These are phyloP conservation scores for Emydoidea blandingii DNA, from an alignment of 2,797 vertebrate genomes.

Conservation along the genomic window DNA sequence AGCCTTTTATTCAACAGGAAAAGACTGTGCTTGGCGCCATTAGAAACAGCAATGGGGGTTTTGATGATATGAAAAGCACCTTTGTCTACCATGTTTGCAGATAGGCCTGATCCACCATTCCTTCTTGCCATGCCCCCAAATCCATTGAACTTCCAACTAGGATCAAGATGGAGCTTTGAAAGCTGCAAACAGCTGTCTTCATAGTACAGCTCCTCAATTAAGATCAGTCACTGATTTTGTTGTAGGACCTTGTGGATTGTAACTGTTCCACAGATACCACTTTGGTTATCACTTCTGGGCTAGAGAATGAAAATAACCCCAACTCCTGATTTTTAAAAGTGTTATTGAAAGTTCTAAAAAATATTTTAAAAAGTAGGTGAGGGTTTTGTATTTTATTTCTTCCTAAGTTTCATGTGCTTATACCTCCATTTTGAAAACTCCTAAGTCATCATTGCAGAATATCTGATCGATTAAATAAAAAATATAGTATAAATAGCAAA, in stretches of 20 bases:
- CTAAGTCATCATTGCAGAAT: conserved; percentile 47
- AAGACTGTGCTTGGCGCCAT: not conserved
- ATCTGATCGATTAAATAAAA: conserved; percentile 44
- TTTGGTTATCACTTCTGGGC: conserved; percentile 13
- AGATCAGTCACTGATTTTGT: not conserved
- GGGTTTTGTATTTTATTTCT: conserved; percentile 41
- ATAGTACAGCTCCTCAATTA: not conserved
- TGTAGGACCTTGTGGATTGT: not conserved
- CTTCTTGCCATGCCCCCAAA: not conserved
- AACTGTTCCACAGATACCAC: not conserved
- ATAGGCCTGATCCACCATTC: not conserved
- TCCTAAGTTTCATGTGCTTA: conserved; percentile 27
- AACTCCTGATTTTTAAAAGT: not conserved
- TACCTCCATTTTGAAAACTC: conserved; percentile 46
- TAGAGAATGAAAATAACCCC: not conserved
- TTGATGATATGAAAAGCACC: not conserved
- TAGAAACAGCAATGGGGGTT: not conserved
- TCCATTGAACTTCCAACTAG: conserved; percentile 1
- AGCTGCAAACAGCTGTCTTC: not conserved
- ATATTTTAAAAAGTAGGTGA: conserved; percentile 19
- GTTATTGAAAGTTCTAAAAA: not conserved
- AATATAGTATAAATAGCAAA: conserved; percentile 50
- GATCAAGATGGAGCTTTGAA: accelerated
- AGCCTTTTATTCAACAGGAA: not conserved
- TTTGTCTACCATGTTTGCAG: not conserved